A percentile compares a stretch with the other conserved stretches of the same genome.
These are phyloP conservation scores for Pandemis corylana DNA, from an alignment of 2,888 invertebrate genomes.

Conservation along the genomic window DNA sequence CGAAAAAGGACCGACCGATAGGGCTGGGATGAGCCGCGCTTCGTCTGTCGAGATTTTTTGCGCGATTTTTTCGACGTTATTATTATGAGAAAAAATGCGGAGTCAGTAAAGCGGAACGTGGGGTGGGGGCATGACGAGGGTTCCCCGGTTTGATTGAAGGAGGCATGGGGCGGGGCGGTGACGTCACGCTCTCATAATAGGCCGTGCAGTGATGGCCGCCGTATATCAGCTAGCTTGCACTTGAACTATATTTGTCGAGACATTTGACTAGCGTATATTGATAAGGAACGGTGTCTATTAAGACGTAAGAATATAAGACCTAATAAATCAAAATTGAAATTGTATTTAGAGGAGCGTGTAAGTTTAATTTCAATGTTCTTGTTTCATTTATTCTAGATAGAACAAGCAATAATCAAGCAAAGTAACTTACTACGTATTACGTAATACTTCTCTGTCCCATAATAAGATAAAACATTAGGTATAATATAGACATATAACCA, in stretches of 20 bases:
- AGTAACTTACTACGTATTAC: too few species aligned
- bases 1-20: conserved; percentile 70
- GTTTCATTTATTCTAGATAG: too few species aligned
- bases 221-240: conserved; percentile 78
- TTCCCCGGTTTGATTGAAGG: conserved; percentile 84
- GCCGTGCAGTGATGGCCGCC: conserved; percentile 84
- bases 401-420: too few species aligned
- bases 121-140: conserved; percentile 84
- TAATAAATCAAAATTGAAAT: too few species aligned
- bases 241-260: conserved; percentile 67
- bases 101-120: conserved; percentile 83
- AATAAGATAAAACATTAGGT: too few species aligned
- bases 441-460: too few species aligned
- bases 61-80: conserved; percentile 84
- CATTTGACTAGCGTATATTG: conserved; percentile 44
- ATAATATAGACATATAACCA: too few species aligned
- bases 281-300: not conserved
- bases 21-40: conserved; percentile 74
- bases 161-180: conserved; percentile 83
- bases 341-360: too few species aligned
- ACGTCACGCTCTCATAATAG: conserved; percentile 85
- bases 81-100: conserved; percentile 84
- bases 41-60: conserved; percentile 83
- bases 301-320: not conserved
- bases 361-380: too few species aligned